Evolutionary conservation across 2,888 invertebrate genomes (phyloP).

Genomic region (Ectropis crepuscularia): DNA sequence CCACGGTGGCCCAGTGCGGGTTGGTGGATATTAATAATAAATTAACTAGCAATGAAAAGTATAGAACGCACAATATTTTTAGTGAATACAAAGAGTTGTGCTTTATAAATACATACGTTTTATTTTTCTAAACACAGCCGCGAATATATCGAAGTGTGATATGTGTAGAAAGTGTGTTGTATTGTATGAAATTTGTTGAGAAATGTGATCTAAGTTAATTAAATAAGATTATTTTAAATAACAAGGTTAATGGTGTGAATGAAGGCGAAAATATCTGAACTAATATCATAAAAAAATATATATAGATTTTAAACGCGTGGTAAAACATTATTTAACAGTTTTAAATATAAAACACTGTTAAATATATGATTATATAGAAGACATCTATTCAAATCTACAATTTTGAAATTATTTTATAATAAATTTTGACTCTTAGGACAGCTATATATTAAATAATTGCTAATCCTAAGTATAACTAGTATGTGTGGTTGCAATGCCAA

Average conservation of each 20-base stretch:
- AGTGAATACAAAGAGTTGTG: not conserved
- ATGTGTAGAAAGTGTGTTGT: constrained; percentile 63
- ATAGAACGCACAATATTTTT: not conserved
- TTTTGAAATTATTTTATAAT: too few relatives aligned
- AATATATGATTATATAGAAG: too few relatives aligned
- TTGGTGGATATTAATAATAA: too few relatives aligned
- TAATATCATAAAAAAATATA: constrained; percentile 26
- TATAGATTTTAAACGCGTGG: not conserved
- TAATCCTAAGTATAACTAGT: too few relatives aligned
- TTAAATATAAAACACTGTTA: not conserved
- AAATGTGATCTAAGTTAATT: constrained; percentile 75
- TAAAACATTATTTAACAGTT: not conserved
- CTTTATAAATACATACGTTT: constrained; percentile 6
- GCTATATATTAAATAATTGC: too few relatives aligned
- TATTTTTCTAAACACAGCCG: constrained; percentile 25
- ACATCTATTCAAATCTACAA: too few relatives aligned
- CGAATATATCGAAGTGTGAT: constrained; percentile 66
- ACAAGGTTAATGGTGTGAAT: constrained; percentile 33
- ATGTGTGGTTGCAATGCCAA: too few relatives aligned
- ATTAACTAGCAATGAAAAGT: not conserved
- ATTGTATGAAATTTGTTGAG: constrained; percentile 59
- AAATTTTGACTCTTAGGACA: too few relatives aligned
- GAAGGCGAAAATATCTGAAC: constrained; percentile 22
- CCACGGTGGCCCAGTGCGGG: too few relatives aligned
- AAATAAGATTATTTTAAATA: constrained; percentile 46